A percentile compares a stretch with the other conserved stretches of the same genome.
Conservation (phyloP, 2,888 invertebrate species). For the Mylabris sibirica region DNA sequence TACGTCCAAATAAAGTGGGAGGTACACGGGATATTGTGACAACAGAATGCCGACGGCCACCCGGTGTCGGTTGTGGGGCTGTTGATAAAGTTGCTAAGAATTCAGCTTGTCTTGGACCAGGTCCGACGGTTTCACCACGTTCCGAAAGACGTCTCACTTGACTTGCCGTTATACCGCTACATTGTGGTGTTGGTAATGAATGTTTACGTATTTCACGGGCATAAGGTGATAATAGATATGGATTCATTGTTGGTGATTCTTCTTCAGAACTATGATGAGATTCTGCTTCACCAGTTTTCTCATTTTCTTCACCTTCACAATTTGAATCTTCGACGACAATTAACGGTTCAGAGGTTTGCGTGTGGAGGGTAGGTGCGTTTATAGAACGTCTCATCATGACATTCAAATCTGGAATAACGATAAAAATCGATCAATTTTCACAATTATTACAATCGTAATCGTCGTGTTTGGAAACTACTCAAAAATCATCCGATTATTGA, state of each 20-base stretch:
- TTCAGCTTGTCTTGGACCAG: conserved; percentile 80
- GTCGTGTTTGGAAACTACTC: too few species aligned
- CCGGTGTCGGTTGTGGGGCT: conserved; percentile 74
- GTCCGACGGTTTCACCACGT: conserved; percentile 75
- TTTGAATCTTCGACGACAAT: conserved; percentile 85
- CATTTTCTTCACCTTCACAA: conserved; percentile 69
- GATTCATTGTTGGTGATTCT: conserved; percentile 76
- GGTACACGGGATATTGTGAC: conserved; percentile 87
- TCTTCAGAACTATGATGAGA: conserved; percentile 68
- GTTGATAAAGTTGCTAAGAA: conserved; percentile 83
- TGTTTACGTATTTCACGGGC: conserved; percentile 78
- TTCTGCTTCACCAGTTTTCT: conserved; percentile 28
- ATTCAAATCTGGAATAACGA: neutral
- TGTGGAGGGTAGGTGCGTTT: conserved; percentile 69
- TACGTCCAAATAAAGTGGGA: conserved; percentile 77
- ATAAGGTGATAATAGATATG: conserved; percentile 82
- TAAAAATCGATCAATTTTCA: neutral
- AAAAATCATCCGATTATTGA: neutral
- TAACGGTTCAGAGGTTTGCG: conserved; percentile 70
- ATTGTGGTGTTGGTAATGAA: conserved; percentile 84
- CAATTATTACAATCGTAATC: neutral
- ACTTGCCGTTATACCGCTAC: conserved; percentile 86
- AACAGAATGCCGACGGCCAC: conserved; percentile 84
- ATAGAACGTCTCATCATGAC: conserved; percentile 70
- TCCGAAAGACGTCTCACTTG: conserved; percentile 86